Percentiles rank a stretch among this genome's conserved stretches.
phyloP scores from a whole-genome alignment of 2,797 vertebrate genomes.

The Thaleichthys pacificus region DNA sequence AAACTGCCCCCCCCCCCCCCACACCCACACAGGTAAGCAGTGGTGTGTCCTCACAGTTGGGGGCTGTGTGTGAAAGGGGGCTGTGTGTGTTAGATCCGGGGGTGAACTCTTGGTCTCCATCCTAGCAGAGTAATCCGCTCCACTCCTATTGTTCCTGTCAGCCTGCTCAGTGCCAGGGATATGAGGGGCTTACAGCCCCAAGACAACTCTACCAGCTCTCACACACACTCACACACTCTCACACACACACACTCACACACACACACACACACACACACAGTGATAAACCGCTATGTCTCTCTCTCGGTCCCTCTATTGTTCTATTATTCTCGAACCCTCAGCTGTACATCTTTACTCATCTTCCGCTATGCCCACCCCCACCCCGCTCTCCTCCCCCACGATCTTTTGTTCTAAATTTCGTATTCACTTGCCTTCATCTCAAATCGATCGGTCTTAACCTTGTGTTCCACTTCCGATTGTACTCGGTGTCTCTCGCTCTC shows the following conservation, averaged over 20 bases:
- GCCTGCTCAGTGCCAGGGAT: conserved; percentile 7
- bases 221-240: background rate
- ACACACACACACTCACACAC: too few species aligned
- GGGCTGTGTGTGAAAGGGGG: too few species aligned
- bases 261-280: background rate
- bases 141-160: conserved; percentile 34
- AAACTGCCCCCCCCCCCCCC: too few species aligned
- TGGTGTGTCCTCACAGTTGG: too few species aligned
- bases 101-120: conserved; percentile 17
- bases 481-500: conserved; percentile 1
- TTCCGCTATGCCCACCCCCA: background rate
- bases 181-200: too few species aligned
- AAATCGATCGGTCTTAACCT: too few species aligned
- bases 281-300: background rate
- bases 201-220: conserved; percentile 7
- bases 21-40: too few species aligned
- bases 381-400: background rate
- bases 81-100: too few species aligned
- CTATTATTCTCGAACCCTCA: too few species aligned
- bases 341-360: background rate
- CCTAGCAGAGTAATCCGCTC: conserved; percentile 41
- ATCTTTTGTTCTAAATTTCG: background rate
- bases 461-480: too few species aligned
- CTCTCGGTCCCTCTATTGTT: too few species aligned
- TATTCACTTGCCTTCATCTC: too few species aligned